These are phyloP conservation scores for Phalacrocorax carbo DNA, from an alignment of 2,113 vertebrate genomes.

Conservation along the genomic window DNA sequence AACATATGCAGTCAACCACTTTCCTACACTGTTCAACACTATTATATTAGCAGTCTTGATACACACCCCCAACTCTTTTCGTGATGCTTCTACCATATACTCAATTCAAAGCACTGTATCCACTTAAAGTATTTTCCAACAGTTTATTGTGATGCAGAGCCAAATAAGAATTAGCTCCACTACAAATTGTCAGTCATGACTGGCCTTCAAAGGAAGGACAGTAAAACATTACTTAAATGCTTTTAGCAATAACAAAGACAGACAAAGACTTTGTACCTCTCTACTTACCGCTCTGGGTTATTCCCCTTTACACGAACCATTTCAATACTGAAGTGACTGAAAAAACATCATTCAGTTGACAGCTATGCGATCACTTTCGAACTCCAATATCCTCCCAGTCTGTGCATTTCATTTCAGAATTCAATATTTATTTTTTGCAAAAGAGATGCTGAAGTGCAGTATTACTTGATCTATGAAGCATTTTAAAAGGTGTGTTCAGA, in stretches of 20 bases:
- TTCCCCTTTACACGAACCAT: not conserved
- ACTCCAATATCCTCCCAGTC: not conserved
- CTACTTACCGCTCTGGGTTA: not conserved
- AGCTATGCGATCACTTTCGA: not conserved
- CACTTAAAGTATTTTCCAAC: not conserved
- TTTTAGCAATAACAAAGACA: not conserved
- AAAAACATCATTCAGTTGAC: not conserved
- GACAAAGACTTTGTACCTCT: not conserved
- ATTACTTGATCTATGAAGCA: not conserved
- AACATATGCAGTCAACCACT: not conserved
- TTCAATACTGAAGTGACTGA: not conserved
- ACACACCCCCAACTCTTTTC: rapidly evolving
- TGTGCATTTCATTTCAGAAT: not conserved
- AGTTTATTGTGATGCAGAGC: not conserved
- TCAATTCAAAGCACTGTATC: not conserved
- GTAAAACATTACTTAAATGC: not conserved
- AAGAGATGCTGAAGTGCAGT: not conserved
- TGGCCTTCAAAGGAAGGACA: slow-evolving; percentile 2
- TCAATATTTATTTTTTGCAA: not conserved
- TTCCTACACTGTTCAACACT: not conserved
- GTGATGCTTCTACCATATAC: not conserved
- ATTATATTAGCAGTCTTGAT: not conserved
- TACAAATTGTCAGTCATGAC: not conserved
- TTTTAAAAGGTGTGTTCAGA: not conserved
- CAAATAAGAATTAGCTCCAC: not conserved